A percentile compares a stretch with the other conserved stretches of the same genome.
phyloP scores from a whole-genome alignment of 1,140 invertebrate species.

The Drosophila trapezifrons region DNA sequence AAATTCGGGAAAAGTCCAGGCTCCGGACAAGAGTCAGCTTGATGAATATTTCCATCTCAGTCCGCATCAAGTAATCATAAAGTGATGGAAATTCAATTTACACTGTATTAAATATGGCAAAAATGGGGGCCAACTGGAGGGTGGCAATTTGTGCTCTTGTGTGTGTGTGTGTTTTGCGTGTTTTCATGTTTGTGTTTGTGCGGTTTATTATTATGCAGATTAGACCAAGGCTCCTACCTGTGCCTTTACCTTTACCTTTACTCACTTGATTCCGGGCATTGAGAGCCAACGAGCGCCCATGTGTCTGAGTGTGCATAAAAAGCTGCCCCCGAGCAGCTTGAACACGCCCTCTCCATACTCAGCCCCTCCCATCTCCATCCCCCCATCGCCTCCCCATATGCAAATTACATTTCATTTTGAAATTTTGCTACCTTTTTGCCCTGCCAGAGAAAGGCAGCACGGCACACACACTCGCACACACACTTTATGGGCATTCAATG shows the following conservation, averaged over 20 bases:
- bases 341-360: conserved; percentile 13
- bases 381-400: conserved; percentile 46
- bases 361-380: not conserved
- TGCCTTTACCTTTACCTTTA: conserved; percentile 33
- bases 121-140: conserved; percentile 26
- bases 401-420: conserved; percentile 73
- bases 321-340: conserved; percentile 31
- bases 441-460: conserved; percentile 22
- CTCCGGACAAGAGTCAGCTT: conserved; percentile 36
- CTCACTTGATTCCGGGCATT: conserved; percentile 45
- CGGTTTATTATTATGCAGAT: conserved; percentile 82
- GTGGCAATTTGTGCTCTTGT: conserved; percentile 58
- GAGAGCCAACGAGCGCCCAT: conserved; percentile 10
- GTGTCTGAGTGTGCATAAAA: conserved; percentile 66
- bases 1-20: not conserved
- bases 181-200: conserved; percentile 45
- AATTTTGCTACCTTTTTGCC: conserved; percentile 65
- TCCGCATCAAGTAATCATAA: conserved; percentile 77
- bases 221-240: conserved; percentile 67
- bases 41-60: conserved; percentile 64
- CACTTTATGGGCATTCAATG: conserved; percentile 66
- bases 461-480: conserved; percentile 8
- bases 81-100: conserved; percentile 82
- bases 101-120: conserved; percentile 78
- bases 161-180: conserved; percentile 46